Evolutionary conservation across 35 echinoderm and acorn worm genomes (phyloP).

Genomic region (Amphiura filiformis): DNA sequence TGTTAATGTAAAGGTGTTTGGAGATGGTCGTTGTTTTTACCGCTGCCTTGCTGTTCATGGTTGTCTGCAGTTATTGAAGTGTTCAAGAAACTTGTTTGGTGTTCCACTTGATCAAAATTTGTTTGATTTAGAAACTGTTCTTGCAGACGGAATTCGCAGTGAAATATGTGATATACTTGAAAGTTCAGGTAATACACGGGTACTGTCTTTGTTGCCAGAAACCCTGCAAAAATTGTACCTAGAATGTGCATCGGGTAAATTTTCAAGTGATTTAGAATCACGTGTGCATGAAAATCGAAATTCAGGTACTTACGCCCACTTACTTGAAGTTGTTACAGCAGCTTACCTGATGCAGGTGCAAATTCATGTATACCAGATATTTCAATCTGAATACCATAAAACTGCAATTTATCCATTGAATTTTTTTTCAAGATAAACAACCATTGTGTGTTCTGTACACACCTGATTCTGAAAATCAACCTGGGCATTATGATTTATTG

Average conservation of each 20-base stretch:
- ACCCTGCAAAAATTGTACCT: neutral
- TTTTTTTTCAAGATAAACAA: too few species aligned
- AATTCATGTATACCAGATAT: too few species aligned
- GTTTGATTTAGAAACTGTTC: neutral
- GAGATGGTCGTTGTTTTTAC: conserved; percentile 22
- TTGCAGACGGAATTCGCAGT: neutral
- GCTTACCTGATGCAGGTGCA: neutral
- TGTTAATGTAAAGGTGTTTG: neutral
- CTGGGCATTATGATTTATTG: too few species aligned
- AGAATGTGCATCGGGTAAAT: neutral
- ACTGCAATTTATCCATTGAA: too few species aligned
- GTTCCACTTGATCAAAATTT: conserved; percentile 5
- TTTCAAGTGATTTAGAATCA: neutral
- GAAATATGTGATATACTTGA: neutral
- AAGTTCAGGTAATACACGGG: neutral
- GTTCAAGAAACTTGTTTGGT: conserved; percentile 22
- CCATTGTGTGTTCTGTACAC: too few species aligned
- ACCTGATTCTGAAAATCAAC: too few species aligned
- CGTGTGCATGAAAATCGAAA: neutral
- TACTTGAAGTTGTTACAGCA: neutral
- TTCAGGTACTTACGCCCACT: neutral
- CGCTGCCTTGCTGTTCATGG: conserved; percentile 10
- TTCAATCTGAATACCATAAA: too few species aligned
- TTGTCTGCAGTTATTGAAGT: neutral
- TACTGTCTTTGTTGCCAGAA: neutral